phyloP scores from a whole-genome alignment of 2,888 invertebrate genomes.

The Drosophila neutralis region DNA sequence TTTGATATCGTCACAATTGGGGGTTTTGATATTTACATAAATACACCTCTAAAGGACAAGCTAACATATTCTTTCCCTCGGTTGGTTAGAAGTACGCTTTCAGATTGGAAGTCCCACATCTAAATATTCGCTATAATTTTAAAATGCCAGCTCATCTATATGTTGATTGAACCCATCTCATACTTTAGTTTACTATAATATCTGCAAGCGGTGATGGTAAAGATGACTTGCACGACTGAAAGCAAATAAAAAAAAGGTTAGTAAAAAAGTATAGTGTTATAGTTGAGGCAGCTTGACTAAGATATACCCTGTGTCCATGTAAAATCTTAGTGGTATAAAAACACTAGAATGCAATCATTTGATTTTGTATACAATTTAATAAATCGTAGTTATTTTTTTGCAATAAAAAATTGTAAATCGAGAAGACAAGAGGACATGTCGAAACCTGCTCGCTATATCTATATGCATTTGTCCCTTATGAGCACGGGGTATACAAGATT shows the following conservation, averaged over 20 bases:
- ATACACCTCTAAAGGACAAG: not conserved
- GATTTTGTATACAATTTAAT: not conserved
- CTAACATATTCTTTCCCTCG: not conserved
- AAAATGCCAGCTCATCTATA: not conserved
- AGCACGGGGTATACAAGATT: not conserved
- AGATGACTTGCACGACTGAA: constrained; percentile 2
- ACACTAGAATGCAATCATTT: not conserved
- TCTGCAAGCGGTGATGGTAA: constrained; percentile 1
- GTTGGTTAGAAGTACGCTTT: not conserved
- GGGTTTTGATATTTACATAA: not conserved
- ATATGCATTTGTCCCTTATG: not conserved
- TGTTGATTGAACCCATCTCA: not conserved
- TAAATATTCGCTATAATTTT: not conserved
- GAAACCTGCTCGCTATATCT: not conserved
- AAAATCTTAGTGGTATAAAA: not conserved
- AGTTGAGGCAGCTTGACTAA: not conserved
- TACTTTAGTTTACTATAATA: not conserved
- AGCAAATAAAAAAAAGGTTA: not conserved
- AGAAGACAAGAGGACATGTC: not conserved
- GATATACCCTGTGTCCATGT: not conserved
- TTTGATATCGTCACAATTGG: not conserved
- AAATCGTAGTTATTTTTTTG: not conserved
- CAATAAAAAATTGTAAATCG: not conserved
- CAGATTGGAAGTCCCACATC: not conserved
- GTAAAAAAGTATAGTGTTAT: not conserved